Evolutionary conservation across 1,140 invertebrate genomes (phyloP).

Genomic region (Lucilia sericata): DNA sequence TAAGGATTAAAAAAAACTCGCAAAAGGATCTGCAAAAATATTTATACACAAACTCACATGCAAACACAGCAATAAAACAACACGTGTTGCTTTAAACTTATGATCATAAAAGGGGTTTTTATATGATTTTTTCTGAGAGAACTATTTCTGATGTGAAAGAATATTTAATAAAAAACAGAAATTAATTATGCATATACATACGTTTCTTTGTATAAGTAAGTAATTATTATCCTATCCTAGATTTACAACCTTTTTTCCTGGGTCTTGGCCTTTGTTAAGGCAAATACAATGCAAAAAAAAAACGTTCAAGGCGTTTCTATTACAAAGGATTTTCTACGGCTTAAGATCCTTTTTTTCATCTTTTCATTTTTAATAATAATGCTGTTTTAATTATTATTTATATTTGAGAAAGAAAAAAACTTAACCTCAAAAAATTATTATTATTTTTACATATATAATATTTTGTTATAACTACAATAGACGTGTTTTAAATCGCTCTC

Average conservation of each 20-base stretch:
- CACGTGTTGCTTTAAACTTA: neutral
- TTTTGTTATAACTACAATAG: too few relatives aligned
- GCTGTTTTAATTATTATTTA: constrained; percentile 25
- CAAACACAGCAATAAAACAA: neutral
- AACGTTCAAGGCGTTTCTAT: neutral
- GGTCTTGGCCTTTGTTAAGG: too few relatives aligned
- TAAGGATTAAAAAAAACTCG: neutral
- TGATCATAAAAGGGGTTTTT: neutral
- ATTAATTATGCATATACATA: neutral
- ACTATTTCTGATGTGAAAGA: neutral
- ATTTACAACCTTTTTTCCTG: neutral
- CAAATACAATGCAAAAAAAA: neutral
- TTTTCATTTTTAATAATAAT: neutral
- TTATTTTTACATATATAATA: too few relatives aligned
- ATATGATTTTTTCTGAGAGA: neutral
- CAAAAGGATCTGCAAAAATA: neutral
- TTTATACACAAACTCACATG: neutral
- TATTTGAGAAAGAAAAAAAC: neutral
- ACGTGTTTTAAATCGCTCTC: too few relatives aligned
- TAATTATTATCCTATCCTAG: neutral
- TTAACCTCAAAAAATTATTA: constrained; percentile 4
- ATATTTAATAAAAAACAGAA: neutral
- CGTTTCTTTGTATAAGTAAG: neutral
- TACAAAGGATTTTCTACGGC: constrained; percentile 11
- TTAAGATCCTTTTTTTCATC: neutral